Conservation (phyloP, 2,888 invertebrate genomes). For the Pinctada fucata region DNA sequence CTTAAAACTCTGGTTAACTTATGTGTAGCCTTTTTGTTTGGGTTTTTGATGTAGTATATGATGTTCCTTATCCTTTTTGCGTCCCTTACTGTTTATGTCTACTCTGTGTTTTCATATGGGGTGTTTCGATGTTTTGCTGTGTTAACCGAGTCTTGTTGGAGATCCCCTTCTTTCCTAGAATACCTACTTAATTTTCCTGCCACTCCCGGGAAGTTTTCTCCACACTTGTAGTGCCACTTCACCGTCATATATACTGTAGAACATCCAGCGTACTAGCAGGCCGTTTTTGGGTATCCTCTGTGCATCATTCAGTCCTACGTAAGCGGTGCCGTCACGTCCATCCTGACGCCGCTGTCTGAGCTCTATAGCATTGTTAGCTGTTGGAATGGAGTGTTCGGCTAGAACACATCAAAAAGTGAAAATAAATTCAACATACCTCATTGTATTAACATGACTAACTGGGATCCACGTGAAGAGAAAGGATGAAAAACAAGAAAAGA, state of each 20-base stretch:
- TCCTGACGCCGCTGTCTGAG: constrained; percentile 27
- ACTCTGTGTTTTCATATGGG: too few relatives aligned
- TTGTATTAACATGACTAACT: neutral
- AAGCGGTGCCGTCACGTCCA: constrained; percentile 13
- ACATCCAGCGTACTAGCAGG: constrained; percentile 24
- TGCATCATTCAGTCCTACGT: constrained; percentile 27
- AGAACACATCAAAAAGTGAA: neutral
- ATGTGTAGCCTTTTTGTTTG: too few relatives aligned
- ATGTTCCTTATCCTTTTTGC: too few relatives aligned
- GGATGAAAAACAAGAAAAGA: neutral
- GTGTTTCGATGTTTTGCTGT: too few relatives aligned
- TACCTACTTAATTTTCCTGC: constrained; percentile 5
- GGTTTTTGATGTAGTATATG: too few relatives aligned
- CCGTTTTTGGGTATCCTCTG: constrained; percentile 26
- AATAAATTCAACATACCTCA: neutral
- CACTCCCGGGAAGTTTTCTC: neutral
- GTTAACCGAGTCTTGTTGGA: too few relatives aligned
- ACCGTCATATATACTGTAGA: constrained; percentile 35
- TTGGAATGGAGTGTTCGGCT: constrained; percentile 19
- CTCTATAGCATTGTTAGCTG: constrained; percentile 29
- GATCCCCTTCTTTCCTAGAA: too few relatives aligned
- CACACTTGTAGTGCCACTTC: constrained; percentile 33
- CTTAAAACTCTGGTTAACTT: too few relatives aligned
- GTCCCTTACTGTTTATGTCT: too few relatives aligned
- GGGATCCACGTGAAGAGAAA: neutral